Evolutionary conservation across 1,140 invertebrate genomes (phyloP), one percentile per base, ranked within the genome.

Genomic region (Diorhabda sublineata): DNA sequence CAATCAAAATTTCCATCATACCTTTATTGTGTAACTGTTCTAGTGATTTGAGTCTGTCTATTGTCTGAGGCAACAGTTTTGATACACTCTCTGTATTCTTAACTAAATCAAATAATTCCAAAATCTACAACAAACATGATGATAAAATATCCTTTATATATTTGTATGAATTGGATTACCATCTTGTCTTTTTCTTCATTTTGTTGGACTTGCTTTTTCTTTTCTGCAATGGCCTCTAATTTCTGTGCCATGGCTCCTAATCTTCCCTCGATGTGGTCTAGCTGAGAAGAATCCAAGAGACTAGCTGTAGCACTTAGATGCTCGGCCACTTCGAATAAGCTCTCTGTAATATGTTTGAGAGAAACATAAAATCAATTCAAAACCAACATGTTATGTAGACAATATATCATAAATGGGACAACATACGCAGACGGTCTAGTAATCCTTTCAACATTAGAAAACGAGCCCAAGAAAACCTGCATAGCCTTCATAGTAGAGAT

Each of bases 1-100:
- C 9, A 52, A 52, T 52, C 47, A 52, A 52, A 52, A 6, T 52
- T 26, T 26, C 26, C 26, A 26, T 26, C 42, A 26, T 69, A 94
- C 92, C 93, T 89, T 96, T 92, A 83, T 93, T 90, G 81, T 97
- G 94, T 5, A 97, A 81, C n/a, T 88, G 85, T 81, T 94, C 91
- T 1, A 97, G 82, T 4, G 93, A 89, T 71, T 91, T 85, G 84
- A 97, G 88, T 71, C 94, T 85, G 72, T 95, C 90, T 42, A 97
- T 85, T 44, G 95, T 90, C 80, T 93, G 90, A 2, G 93, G 91
- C 67, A 94, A 74, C 64, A 90, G 83, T 77, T 92, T 88, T 11
- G 90, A 88, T 69, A 94, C 86, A 57, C 88, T 84, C 77, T 96
- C 93, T 57, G 89, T 91, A 81, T 92, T 92, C 79, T 94, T 94